Evolutionary conservation across 2,113 vertebrate species (phyloP), one percentile per base, ranked within the genome.

Genomic region (Ctenomys sociabilis): DNA sequence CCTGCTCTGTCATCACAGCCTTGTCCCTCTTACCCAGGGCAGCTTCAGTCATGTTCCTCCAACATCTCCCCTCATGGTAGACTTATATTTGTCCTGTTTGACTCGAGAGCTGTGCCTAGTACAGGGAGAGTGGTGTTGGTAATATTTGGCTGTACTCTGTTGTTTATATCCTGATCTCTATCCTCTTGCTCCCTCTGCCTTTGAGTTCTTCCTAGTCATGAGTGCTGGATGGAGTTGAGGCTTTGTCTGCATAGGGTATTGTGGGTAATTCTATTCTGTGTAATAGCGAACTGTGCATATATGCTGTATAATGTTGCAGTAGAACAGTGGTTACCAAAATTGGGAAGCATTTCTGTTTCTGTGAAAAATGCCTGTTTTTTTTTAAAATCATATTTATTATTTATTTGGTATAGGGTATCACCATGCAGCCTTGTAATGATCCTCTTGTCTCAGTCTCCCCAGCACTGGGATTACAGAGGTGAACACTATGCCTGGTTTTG

Each of bases 301-400:
- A 95, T 91, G 61, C 26, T 90, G 1, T 59, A 59, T 89, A 94
- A 30, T 89, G 63, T 87, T 89, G 7, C 6, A 63, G 3, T 78
- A 93, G 91, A 81, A 72, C 12, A 49, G 24, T 13, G 61, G 37
- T 72, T 73, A 28, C 22, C 16, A 89, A 72, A 96, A 91, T 80
- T 12, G 70, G 64, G 59, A 75, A 86, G 30, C 78, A 81, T 80
- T 72, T 83, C 59, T 40, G n/a, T 81, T 91, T 93, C 84, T 95
- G 35, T 72, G 43, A 91, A 49, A 87, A 63, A 19, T 37, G 1
- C 54, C 54, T 57, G 16, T 49, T 49, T 52, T 52, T 52, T 52
- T 52, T 52, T 52, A 12, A 52, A 52, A 7, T 10, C 10, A 7
- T 49, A 54, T 54, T 54, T 57, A 17, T 57, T 57, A 4, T 5